Percentiles rank a stretch among this genome's conserved stretches.
Evolutionary conservation across 37 sponge, comb jelly and placozoan genomes (phyloP).

Genomic region (Axinella damicornis): DNA sequence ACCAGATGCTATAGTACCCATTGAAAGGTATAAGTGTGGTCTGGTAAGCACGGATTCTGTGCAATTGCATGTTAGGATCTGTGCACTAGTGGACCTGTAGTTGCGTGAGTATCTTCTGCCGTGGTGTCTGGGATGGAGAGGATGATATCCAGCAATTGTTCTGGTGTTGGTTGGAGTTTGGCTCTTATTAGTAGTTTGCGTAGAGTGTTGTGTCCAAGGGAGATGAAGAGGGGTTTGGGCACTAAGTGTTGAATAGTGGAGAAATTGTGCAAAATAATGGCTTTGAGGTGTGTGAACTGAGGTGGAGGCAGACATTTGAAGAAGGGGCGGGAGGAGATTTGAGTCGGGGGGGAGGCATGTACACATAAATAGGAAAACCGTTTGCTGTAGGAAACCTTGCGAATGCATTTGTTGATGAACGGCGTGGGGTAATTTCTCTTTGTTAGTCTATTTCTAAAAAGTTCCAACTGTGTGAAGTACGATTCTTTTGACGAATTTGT

Average conservation of each 20-base stretch:
- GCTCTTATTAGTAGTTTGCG: not conserved
- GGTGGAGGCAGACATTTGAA: conserved; percentile 51
- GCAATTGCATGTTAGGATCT: no score
- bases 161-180: conserved; percentile 6
- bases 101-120: no score
- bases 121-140: no score
- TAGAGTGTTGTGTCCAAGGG: conserved; percentile 4
- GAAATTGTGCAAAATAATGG: conserved; percentile 21
- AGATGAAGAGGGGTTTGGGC: conserved; percentile 9
- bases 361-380: not conserved
- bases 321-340: not conserved
- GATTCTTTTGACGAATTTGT: conserved; percentile 6
- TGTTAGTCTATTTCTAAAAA: conserved; percentile 9
- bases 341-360: no score
- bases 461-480: not conserved
- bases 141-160: conserved; percentile 21
- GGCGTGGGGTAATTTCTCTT: conserved; percentile 20
- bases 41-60: no score
- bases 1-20: no score
- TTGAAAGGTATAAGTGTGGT: no score
- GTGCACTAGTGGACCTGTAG: no score
- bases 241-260: not conserved
- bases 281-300: not conserved
- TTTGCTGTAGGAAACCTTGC: not conserved
- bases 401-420: not conserved